phyloP scores from a whole-genome alignment of 2,888 invertebrate genomes.

The Chloroclystis v-ata region DNA sequence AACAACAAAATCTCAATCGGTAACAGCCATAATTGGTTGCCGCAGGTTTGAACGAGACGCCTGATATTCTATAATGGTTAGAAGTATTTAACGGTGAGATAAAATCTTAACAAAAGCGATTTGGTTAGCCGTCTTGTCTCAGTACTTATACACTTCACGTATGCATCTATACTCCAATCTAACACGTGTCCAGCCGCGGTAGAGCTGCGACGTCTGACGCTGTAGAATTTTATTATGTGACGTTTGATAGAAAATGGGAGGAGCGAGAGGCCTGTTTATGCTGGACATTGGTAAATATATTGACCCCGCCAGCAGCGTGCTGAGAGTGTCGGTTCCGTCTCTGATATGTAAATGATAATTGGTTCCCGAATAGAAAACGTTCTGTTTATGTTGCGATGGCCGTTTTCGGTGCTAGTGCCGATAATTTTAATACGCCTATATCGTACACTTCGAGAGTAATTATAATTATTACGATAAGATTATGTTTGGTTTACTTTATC shows the following conservation, averaged over 20 bases:
- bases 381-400: slow-evolving; percentile 65
- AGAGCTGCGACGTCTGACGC: slow-evolving; percentile 43
- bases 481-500: slow-evolving; percentile 43
- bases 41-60: slow-evolving; percentile 63
- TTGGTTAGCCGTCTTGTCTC: slow-evolving; percentile 75
- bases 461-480: slow-evolving; percentile 51
- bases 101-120: slow-evolving; percentile 77
- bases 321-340: slow-evolving; percentile 71
- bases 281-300: slow-evolving; percentile 67
- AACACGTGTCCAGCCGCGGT: slow-evolving; percentile 43
- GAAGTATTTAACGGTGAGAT: slow-evolving; percentile 76
- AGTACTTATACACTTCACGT: slow-evolving; percentile 68
- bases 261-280: slow-evolving; percentile 43
- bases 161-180: slow-evolving; percentile 68
- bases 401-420: slow-evolving; percentile 57
- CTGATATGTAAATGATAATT: slow-evolving; percentile 77
- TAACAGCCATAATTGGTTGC: slow-evolving; percentile 64
- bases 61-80: slow-evolving; percentile 71
- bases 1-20: slow-evolving; percentile 54
- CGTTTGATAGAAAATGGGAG: slow-evolving; percentile 35
- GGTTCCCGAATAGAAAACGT: slow-evolving; percentile 73
- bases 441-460: slow-evolving; percentile 50
- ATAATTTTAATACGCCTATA: slow-evolving; percentile 59
- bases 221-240: slow-evolving; percentile 30
- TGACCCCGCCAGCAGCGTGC: slow-evolving; percentile 72